A percentile compares a stretch with the other conserved stretches of the same genome.
Conservation (phyloP, 2,113 vertebrate species). For the Steatornis caripensis region DNA sequence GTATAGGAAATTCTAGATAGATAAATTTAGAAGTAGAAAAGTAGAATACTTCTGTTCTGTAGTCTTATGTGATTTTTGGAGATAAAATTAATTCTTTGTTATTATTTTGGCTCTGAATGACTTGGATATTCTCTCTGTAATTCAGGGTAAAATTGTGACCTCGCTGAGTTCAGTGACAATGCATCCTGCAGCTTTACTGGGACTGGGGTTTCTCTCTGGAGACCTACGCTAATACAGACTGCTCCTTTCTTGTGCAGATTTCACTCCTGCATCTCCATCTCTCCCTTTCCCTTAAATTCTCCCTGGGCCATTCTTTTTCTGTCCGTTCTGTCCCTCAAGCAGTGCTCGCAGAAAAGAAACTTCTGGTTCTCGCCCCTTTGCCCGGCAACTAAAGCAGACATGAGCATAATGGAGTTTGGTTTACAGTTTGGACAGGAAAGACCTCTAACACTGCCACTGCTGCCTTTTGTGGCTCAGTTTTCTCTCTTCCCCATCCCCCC, state of each 20-base stretch:
- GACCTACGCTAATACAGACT: neutral
- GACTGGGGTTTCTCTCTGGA: neutral
- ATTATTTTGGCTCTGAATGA: neutral
- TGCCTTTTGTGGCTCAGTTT: neutral
- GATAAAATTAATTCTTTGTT: neutral
- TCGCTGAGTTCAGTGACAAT: neutral
- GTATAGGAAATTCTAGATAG: neutral
- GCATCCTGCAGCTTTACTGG: neutral
- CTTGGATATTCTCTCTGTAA: neutral
- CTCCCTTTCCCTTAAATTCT: neutral
- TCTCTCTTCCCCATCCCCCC: conserved; percentile 18
- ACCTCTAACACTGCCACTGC: neutral
- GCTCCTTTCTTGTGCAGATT: neutral
- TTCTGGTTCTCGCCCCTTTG: neutral
- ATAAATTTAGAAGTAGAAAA: neutral
- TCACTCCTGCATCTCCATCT: neutral
- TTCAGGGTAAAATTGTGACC: neutral
- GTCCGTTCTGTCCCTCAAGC: neutral
- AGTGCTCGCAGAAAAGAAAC: neutral
- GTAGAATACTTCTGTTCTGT: neutral
- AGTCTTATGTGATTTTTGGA: neutral
- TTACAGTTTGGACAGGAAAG: neutral
- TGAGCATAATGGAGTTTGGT: neutral
- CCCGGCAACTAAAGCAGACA: neutral
- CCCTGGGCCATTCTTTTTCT: neutral